Base-by-base conservation (phyloP, 1,140 invertebrate species). In the Propsilocerus akamusi region DNA sequence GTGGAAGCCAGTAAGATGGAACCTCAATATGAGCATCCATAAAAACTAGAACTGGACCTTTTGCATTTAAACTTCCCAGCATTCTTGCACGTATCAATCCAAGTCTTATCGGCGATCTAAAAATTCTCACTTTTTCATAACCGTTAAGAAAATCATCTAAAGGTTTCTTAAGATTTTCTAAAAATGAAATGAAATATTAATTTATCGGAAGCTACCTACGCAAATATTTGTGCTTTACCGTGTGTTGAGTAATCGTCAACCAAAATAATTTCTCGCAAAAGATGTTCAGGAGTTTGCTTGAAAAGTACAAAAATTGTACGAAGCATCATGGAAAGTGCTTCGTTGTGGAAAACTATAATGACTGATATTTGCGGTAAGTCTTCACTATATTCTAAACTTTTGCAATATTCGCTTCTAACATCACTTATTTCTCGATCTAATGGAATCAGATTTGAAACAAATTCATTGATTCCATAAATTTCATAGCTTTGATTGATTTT, bases 1-100 rank as follows among this genome's bases (percentile, higher is more conserved):
- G 86, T 58, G 88, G 83, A 28, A 90, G 59, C 86, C 86, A 90
- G 2, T 85, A 84, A 63, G 82, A 77, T 8, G 73, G 75, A 53
- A 76, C 78, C 62, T 90, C 86, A 67, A 84, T 87, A 64, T 90
- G 86, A 46, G 86, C 83, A 66, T 90, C 86, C 46, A 90, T 64
- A 66, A 90, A 90, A 12, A 83, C 87, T 48, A 90, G 79, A 5
- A 87, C 83, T 59, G 85, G 74, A 11, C 85, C 87, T 54, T 74
- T 83, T 0, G 84, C 83, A 56, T 80, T 72, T 57, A 78, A 77
- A 37, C 86, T 86, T 47, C 86, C 86, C 47, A 83, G 67, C 34
- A 91, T 66, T 55, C 87, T 63, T 3, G 87, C 86, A 56, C 85
- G 70, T 50, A 92, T 91, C 3, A 92, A 64, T 1, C 87, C 87